Evolutionary conservation across 2,113 vertebrate genomes (phyloP), one percentile per base, ranked within the genome.

Genomic region (Motacilla tschutschensis): DNA sequence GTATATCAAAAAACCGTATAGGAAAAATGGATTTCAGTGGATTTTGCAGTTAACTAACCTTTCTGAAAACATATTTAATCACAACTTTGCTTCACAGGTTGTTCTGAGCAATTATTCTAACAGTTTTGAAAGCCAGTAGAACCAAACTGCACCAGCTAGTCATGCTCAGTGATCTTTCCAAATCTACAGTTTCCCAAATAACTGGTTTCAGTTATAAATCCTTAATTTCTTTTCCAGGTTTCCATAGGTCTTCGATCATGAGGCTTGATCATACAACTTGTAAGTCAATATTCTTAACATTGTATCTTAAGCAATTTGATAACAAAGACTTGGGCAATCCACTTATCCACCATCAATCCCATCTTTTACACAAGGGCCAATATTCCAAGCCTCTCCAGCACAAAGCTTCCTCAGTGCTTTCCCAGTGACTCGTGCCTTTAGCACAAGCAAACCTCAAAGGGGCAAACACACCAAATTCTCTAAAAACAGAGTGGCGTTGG

Each of bases 391-490:
- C 33, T 50, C 28, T 28, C 35, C 36, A 14, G n/a, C 40, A 78
- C 62, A 50, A 62, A 81, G 46, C 20, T 36, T 5, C 44, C 54
- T 41, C 87, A 71, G 64, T 13, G 57, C 80, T 51, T 54, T 54
- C 35, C 20, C 3, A 64, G 67, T 1, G 0, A 43, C 21, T 66
- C 0, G 2, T 31, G 54, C 41, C 63, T 79, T 79, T 3, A 19
- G 48, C 48, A 19, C 3, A 36, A 3, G 10, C 12, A 57, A 91
- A 80, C 36, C 40, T 44, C 60, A 55, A 16, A 0, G 47, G 38
- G 38, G 35, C 26, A 87, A 91, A 89, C 2, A 10, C 54, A 73
- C 4, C 11, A 5, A 53, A 38, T 31, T n/a, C 79, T 41, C 35
- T 26, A 81, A 43, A 93, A 92, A 64, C 54, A 66, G 10, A 67